phyloP scores from a whole-genome alignment of 1,140 invertebrate genomes.

The Drosophila nigromelanica region DNA sequence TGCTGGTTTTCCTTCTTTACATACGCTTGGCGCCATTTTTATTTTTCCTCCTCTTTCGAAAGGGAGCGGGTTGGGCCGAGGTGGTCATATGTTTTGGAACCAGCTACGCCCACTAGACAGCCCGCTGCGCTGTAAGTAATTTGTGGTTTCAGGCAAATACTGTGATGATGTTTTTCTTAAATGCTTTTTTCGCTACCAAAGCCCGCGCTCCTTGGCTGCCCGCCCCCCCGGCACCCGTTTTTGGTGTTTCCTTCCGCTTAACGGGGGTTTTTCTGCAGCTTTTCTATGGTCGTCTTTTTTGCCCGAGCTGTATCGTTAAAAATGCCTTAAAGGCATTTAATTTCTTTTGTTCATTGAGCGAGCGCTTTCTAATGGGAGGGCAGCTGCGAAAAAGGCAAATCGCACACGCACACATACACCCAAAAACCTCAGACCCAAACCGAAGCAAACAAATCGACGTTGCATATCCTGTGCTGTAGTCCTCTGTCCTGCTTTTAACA shows the following conservation, averaged over 20 bases:
- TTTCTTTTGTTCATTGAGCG: slow-evolving; percentile 78
- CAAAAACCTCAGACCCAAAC: slow-evolving; percentile 17
- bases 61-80: not conserved
- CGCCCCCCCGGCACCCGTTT: not conserved
- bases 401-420: slow-evolving; percentile 4
- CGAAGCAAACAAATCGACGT: slow-evolving; percentile 70
- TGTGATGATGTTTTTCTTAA: slow-evolving; percentile 82
- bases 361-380: slow-evolving; percentile 38
- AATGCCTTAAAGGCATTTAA: slow-evolving; percentile 82
- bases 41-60: slow-evolving; percentile 4
- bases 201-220: not conserved
- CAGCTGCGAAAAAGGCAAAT: slow-evolving; percentile 40
- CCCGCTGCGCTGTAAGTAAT: slow-evolving; percentile 81
- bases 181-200: slow-evolving; percentile 68
- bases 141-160: slow-evolving; percentile 82
- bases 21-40: slow-evolving; percentile 53
- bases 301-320: slow-evolving; percentile 74
- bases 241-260: slow-evolving; percentile 38
- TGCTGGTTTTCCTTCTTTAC: slow-evolving; percentile 58
- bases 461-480: slow-evolving; percentile 48
- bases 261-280: slow-evolving; percentile 25
- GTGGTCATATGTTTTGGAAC: slow-evolving; percentile 44
- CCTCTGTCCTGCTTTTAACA: slow-evolving; percentile 68
- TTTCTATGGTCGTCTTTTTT: slow-evolving; percentile 37
- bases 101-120: slow-evolving; percentile 64